Evolutionary conservation across 2,797 vertebrate species (phyloP), one percentile per base, ranked within the genome.

Genomic region (Esox lucius): DNA sequence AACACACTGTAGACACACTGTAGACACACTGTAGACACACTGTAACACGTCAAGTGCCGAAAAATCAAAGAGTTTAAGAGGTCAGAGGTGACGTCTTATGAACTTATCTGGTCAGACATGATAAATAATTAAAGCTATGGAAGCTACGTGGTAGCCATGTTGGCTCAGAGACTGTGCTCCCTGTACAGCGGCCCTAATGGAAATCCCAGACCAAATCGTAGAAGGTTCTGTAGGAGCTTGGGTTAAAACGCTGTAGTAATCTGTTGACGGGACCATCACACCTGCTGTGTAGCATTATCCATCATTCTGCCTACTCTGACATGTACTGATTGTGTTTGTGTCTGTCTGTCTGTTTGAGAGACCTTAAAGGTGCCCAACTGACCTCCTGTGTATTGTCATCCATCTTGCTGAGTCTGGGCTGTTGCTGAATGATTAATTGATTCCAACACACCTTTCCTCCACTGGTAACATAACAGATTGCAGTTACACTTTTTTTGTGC

Each of bases 201-300:
- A 81, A 90, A 90, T 86, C 68, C 71, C 86, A 86, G 83, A 19
- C 75, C 61, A 49, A 59, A 86, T 90, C 86, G 86, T 86, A 90
- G 85, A 88, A 79, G 81, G 79, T 85, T 80, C 82, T 84, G 79
- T 83, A 76, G 67, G 87, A 81, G 89, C 85, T 86, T 83, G 80
- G 74, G 71, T 87, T 82, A 83, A 11, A 73, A 75, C 81, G 85
- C 85, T 81, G 72, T 75, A 84, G 82, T 73, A 83, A 89, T 82
- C 81, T 80, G 83, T 81, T 79, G 80, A 89, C 78, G 80, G 87
- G 84, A 85, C 87, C 88, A 85, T 88, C 85, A 87, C 87, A 75
- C 68, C 83, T 82, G 74, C 66, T 75, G 78, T 80, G 79, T 80
- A 78, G 84, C 72, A 73, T 68, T 81, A 85, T 86, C 74, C 83